phyloP scores from a whole-genome alignment of 1,140 invertebrate species.

The Triops cancriformis region DNA sequence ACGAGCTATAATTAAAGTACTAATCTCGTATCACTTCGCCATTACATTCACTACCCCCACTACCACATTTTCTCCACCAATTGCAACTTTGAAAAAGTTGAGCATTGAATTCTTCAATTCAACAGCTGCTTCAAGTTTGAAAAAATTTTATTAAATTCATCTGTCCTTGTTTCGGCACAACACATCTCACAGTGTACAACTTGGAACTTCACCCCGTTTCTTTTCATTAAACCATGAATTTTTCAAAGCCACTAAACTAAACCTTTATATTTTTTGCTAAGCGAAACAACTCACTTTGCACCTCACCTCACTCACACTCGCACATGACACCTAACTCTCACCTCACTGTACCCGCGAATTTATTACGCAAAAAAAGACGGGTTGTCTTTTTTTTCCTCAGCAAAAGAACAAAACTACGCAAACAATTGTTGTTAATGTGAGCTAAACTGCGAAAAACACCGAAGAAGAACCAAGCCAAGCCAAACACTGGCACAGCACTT shows the following conservation, averaged over 20 bases:
- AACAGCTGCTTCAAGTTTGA: neutral
- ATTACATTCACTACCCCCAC: no score
- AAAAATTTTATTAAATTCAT: neutral
- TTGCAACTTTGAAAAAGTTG: no score
- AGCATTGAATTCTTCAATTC: no score
- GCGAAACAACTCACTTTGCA: neutral
- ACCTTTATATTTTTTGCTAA: neutral
- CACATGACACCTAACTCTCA: slow-evolving; percentile 1
- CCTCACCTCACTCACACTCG: neutral
- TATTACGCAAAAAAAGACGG: neutral
- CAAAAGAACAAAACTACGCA: neutral
- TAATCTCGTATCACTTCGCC: no score
- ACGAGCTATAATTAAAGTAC: no score
- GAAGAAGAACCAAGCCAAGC: neutral
- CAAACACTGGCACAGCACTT: slow-evolving; percentile 8
- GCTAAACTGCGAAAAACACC: neutral
- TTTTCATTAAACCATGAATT: neutral
- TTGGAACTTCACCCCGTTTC: neutral
- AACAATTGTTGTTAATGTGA: neutral
- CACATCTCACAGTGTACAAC: neutral
- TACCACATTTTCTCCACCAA: no score
- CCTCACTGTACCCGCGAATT: neutral
- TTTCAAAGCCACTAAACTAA: slow-evolving; percentile 6
- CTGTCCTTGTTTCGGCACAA: neutral
- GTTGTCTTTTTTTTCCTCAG: neutral